A percentile compares a stretch with the other conserved stretches of the same genome.
Conservation (phyloP, 2,113 vertebrate genomes). For the Austrofundulus limnaeus region DNA sequence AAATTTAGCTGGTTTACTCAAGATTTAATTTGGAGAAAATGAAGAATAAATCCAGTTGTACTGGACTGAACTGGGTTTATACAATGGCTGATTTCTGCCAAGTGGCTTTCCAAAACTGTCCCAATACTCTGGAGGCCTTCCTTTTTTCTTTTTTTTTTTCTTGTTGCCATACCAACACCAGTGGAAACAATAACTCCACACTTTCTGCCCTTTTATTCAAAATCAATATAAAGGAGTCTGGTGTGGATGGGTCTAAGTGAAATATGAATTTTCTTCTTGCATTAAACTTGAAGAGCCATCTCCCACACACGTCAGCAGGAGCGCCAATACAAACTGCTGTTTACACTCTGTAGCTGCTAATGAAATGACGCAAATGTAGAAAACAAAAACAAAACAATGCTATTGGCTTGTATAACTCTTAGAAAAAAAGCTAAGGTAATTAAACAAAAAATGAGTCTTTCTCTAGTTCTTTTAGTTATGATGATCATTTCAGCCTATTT, state of each 20-base stretch:
- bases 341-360: constrained; percentile 37
- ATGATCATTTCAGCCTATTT: too few relatives aligned
- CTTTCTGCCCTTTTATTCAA: neutral
- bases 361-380: constrained; percentile 51
- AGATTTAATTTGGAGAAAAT: constrained; percentile 15
- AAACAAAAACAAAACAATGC: neutral
- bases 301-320: constrained; percentile 48
- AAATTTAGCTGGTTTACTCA: constrained; percentile 2
- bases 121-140: constrained; percentile 19
- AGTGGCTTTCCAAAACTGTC: constrained; percentile 28
- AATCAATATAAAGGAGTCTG: neutral
- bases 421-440: too few relatives aligned
- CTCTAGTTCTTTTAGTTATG: too few relatives aligned
- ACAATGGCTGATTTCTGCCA: constrained; percentile 23
- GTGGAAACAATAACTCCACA: constrained; percentile 1
- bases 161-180: constrained; percentile 22
- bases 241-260: neutral
- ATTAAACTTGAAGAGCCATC: constrained; percentile 23
- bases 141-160: too few relatives aligned
- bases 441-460: too few relatives aligned
- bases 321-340: constrained; percentile 54
- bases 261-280: neutral
- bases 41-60: neutral
- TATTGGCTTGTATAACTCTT: too few relatives aligned
- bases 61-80: constrained; percentile 12